phyloP scores from a whole-genome alignment of 2,888 invertebrate genomes.

The Drosophila cognata region DNA sequence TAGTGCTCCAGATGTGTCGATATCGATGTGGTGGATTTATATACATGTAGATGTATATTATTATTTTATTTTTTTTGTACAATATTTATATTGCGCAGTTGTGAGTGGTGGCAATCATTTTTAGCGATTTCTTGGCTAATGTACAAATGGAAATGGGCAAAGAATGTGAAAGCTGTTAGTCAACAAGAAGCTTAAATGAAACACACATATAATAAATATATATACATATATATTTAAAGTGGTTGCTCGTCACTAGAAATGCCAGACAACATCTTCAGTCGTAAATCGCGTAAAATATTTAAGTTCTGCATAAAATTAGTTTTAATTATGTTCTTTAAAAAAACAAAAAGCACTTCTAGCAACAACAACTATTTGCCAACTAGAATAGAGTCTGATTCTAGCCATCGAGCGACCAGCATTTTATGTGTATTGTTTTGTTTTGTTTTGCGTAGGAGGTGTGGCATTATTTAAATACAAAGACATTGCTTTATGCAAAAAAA shows the following conservation, averaged over 20 bases:
- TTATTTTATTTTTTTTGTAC: constrained; percentile 7
- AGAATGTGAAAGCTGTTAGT: constrained; percentile 78
- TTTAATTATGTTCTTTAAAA: background rate
- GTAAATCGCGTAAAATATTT: background rate
- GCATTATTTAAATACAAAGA: constrained; percentile 29
- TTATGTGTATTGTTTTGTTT: constrained; percentile 1
- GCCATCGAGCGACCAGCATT: background rate
- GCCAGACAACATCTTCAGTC: background rate
- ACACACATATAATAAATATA: constrained; percentile 13
- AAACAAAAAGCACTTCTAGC: background rate
- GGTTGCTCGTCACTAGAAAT: constrained; percentile 6
- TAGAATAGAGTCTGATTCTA: background rate
- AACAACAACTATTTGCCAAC: background rate
- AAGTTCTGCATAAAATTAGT: background rate
- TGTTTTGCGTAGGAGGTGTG: constrained; percentile 22
- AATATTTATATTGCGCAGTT: constrained; percentile 41
- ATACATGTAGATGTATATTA: constrained; percentile 35
- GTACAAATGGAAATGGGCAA: constrained; percentile 53
- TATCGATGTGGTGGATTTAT: constrained; percentile 48
- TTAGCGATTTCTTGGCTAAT: constrained; percentile 51
- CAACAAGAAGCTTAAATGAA: constrained; percentile 36
- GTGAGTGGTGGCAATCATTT: constrained; percentile 56
- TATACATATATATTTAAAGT: constrained; percentile 1
- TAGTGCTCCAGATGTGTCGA: constrained; percentile 70
- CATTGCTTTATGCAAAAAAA: constrained; percentile 4